Evolutionary conservation across 2,797 vertebrate genomes (phyloP), one percentile per base, ranked within the genome.

Genomic region (Erithacus rubecula): DNA sequence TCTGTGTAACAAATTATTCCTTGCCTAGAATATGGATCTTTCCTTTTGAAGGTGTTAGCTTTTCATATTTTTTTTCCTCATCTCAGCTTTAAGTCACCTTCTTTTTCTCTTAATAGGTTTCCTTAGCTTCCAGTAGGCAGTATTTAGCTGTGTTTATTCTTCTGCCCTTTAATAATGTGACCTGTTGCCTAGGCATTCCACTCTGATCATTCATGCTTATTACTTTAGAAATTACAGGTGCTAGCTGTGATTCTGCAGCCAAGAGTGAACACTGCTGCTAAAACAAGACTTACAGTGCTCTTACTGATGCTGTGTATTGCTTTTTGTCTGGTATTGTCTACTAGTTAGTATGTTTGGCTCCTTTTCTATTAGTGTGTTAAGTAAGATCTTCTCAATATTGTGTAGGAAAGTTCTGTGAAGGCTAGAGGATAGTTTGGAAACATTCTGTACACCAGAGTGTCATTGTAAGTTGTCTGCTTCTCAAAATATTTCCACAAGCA

Each of bases 151-250:
- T 85, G 81, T 82, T 91, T 83, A 12, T 92, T 91, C 68, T 56
- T 71, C 34, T 89, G 69, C 37, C 37, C 69, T 93, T 78, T 88
- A 89, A 78, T 92, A 36, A 41, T 71, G 68, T 49, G 63, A 60
- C 20, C 53, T 88, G 51, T 59, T 90, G 63, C 77, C 27, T 59
- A 22, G 47, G 63, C 86, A 89, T 89, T 77, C 74, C 47, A 29
- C 56, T 93, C 64, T 83, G 81, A 71, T 94, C 64, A 44, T 94
- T 95, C 68, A 62, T 68, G 59, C 62, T 5, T 75, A 32, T 63
- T 94, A 39, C 84, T 86, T 87, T 78, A 89, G 62, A 76, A 91
- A 49, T 74, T 89, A 53, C 32, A 87, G 76, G 79, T 96, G 82
- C 82, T 75, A 67, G 67, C 87, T 81, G 69, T 59, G 75, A 58